Percentiles rank a stretch among this genome's conserved stretches.
Conservation (phyloP, 2,113 vertebrate genomes). For the Melanostigma gelatinosum region DNA sequence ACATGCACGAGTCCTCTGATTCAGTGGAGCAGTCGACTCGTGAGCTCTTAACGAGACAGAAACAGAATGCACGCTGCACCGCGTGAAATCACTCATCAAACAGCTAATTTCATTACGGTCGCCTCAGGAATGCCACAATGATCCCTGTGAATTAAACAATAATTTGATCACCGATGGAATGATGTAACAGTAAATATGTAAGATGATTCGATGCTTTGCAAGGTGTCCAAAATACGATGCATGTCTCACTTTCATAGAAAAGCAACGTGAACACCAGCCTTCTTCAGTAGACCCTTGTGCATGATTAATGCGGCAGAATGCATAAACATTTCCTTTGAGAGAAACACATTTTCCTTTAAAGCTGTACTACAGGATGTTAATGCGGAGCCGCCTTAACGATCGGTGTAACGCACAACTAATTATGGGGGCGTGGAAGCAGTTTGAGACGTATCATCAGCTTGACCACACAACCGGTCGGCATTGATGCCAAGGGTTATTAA, state of each 20-base stretch:
- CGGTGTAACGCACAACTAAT: neutral
- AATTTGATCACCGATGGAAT: slow-evolving; percentile 37
- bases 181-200: slow-evolving; percentile 18
- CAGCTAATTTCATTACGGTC: slow-evolving; percentile 65
- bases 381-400: neutral
- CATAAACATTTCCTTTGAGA: slow-evolving; percentile 25
- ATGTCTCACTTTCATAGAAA: slow-evolving; percentile 22
- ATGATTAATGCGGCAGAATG: slow-evolving; percentile 27
- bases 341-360: neutral
- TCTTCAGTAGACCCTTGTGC: slow-evolving; percentile 35
- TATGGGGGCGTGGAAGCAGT: slow-evolving; percentile 1
- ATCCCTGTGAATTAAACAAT: slow-evolving; percentile 54
- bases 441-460: neutral
- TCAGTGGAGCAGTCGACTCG: slow-evolving; percentile 19
- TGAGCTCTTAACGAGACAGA: slow-evolving; percentile 54
- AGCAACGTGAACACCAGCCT: neutral
- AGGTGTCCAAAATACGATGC: slow-evolving; percentile 14
- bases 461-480: neutral
- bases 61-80: slow-evolving; percentile 41
- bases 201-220: slow-evolving; percentile 18
- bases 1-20: slow-evolving; percentile 17
- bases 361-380: neutral
- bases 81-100: slow-evolving; percentile 65
- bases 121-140: slow-evolving; percentile 65
- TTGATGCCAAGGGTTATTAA: neutral